A percentile compares a stretch with the other conserved stretches of the same genome.
phyloP scores from a whole-genome alignment of 92 coral and sea anemone species.

The Siderastrea siderea region DNA sequence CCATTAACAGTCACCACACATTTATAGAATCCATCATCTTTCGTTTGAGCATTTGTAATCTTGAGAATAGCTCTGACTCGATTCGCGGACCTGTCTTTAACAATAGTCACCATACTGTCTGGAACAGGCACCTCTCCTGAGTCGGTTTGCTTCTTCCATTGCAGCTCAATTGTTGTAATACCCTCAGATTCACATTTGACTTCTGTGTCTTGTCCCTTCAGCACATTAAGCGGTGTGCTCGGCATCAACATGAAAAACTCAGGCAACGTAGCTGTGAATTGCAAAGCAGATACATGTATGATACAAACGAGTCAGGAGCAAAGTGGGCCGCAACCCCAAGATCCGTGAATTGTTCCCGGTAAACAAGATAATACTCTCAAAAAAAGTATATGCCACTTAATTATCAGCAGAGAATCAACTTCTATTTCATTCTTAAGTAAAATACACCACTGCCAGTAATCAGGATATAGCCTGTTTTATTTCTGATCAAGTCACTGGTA shows the following conservation, averaged over 20 bases:
- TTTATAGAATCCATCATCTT: slow-evolving; percentile 47
- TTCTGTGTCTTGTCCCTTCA: slow-evolving; percentile 32
- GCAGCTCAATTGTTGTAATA: background rate
- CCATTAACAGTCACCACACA: slow-evolving; percentile 22
- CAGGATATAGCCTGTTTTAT: too few relatives aligned
- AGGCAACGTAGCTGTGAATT: slow-evolving; percentile 2
- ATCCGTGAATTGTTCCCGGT: too few relatives aligned
- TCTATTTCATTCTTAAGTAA: too few relatives aligned
- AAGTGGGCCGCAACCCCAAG: too few relatives aligned
- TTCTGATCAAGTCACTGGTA: too few relatives aligned
- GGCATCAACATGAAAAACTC: slow-evolving; percentile 4
- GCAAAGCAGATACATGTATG: too few relatives aligned
- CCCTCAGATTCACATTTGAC: slow-evolving; percentile 36
- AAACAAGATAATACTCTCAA: too few relatives aligned
- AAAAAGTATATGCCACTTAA: too few relatives aligned
- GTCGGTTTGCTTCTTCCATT: slow-evolving; percentile 30
- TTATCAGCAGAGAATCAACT: too few relatives aligned
- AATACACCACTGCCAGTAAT: too few relatives aligned
- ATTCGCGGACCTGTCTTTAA: slow-evolving; percentile 14
- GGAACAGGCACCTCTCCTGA: slow-evolving; percentile 8
- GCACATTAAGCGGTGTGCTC: background rate
- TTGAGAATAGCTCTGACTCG: slow-evolving; percentile 6
- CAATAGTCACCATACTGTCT: slow-evolving; percentile 1
- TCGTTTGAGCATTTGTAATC: slow-evolving; percentile 30
- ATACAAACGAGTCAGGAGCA: too few relatives aligned